Conservation (phyloP, 2,113 vertebrate species). For the Pelobates fuscus region DNA sequence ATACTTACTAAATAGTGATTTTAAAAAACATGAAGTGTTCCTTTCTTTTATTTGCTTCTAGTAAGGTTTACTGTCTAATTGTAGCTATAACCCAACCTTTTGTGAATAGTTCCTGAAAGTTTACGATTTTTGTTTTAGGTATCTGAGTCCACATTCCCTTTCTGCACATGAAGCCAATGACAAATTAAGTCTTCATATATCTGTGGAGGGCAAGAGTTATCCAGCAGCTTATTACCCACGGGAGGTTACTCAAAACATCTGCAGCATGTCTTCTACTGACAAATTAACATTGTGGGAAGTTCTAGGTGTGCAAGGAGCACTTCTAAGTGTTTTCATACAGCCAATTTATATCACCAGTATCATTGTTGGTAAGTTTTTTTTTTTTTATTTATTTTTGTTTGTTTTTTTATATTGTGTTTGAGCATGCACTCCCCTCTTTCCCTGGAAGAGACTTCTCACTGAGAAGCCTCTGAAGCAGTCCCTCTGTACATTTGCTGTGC, state of each 20-base stretch:
- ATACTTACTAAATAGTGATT: no score
- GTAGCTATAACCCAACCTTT: no score
- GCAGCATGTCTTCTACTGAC: conserved; percentile 90
- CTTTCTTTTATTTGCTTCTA: no score
- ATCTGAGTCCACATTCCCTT: conserved; percentile 78
- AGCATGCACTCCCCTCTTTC: no score
- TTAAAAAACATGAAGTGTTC: no score
- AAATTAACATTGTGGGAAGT: conserved; percentile 94
- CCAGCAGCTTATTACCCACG: conserved; percentile 74
- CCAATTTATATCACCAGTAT: conserved; percentile 87
- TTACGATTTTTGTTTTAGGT: conserved; percentile 59
- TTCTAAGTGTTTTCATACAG: conserved; percentile 92
- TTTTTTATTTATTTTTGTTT: no score
- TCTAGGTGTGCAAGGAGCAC: conserved; percentile 87
- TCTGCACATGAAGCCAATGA: conserved; percentile 80
- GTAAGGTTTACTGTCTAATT: no score
- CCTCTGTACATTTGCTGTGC: no score
- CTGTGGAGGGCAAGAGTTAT: conserved; percentile 85
- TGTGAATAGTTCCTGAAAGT: no score
- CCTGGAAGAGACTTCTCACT: no score
- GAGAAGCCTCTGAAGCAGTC: no score
- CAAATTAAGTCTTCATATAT: conserved; percentile 84
- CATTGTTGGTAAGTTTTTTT: conserved; percentile 76
- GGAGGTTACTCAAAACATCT: conserved; percentile 62
- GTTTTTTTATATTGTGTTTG: background rate